Base-by-base conservation (phyloP, 1,140 invertebrate genomes). In the Epicauta chinensis region DNA sequence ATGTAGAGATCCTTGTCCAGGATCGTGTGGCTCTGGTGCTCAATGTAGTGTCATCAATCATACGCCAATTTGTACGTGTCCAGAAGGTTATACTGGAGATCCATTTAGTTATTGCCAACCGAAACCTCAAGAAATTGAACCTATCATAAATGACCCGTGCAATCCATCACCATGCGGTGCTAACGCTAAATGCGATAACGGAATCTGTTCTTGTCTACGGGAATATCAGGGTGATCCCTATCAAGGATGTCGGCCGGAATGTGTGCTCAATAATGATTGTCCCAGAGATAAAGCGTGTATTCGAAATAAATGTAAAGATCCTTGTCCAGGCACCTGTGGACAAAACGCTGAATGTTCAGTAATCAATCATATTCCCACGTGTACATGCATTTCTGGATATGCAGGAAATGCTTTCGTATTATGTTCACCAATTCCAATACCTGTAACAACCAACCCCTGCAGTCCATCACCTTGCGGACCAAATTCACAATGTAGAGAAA, bases 361-460 rank as follows among this genome's bases (percentile, higher is more conserved):
- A 0, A 68, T 81, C 6, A 84, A 85, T 64, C 83, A 87, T 55
- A 79, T 82, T 6, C 81, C 86, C 0, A 79, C 78, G 17, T 89
- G 86, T 58, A 74, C 77, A 11, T 88, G 84, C 59, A 52, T 80
- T n/a, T 65, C 75, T 2, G 81, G 81, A 40, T 80, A 79, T 61
- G 79, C 80, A 35, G 86, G 86, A 73, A 89, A 91, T 78, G 87
- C 89, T 10, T 89, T 89, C 66, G 72, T 83, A 11, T 68, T 78
- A 42, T 87, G 84, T 61, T 73, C 78, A 69, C 66, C 68, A 71
- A 63, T 64, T 32, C 61, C 58, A 51, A 53, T 50, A 51, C 59
- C 60, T 16, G 32, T 54, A 13, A 39, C 56, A 16, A 50, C 45
- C 58, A 73, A 86, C 64, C 84, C 83, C 1, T 89, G 87, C 65